Evolutionary conservation across 30 jellyfish, hydroid and myxozoan species (phyloP).

Genomic region (Mastigias papua): DNA sequence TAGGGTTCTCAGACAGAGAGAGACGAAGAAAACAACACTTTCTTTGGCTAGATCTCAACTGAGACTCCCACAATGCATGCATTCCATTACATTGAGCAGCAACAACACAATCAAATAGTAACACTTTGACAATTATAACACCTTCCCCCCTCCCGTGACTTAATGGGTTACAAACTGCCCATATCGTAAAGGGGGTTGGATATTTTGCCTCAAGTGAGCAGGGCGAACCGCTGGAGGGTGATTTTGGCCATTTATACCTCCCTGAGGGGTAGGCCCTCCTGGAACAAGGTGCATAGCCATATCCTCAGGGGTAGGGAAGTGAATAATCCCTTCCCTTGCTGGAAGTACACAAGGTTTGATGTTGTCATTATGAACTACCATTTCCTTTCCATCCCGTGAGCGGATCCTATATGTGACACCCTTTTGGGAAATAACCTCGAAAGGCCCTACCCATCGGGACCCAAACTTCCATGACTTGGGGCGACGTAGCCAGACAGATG

Average conservation of each 20-base stretch:
- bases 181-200: constrained; percentile 63
- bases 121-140: neutral
- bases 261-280: constrained; percentile 33
- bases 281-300: constrained; percentile 32
- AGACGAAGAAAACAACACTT: neutral
- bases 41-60: constrained; percentile 5
- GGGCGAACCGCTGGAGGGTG: constrained; percentile 15
- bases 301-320: constrained; percentile 25
- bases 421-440: constrained; percentile 15
- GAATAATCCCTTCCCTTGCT: constrained; percentile 17
- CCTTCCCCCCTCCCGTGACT: neutral
- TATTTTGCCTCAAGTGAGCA: constrained; percentile 41
- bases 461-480: constrained; percentile 64
- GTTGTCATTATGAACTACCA: constrained; percentile 34
- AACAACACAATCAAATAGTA: too few species aligned
- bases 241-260: constrained; percentile 13
- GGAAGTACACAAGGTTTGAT: constrained; percentile 51
- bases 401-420: constrained; percentile 41
- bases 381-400: constrained; percentile 26
- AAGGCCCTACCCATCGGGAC: constrained; percentile 51
- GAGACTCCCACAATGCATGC: constrained; percentile 1
- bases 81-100: neutral
- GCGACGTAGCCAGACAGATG: constrained; percentile 66
- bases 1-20: neutral
- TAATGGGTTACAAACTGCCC: constrained; percentile 43